Base-by-base conservation (phyloP, 2,888 invertebrate species). In the Epinotia nisella region DNA sequence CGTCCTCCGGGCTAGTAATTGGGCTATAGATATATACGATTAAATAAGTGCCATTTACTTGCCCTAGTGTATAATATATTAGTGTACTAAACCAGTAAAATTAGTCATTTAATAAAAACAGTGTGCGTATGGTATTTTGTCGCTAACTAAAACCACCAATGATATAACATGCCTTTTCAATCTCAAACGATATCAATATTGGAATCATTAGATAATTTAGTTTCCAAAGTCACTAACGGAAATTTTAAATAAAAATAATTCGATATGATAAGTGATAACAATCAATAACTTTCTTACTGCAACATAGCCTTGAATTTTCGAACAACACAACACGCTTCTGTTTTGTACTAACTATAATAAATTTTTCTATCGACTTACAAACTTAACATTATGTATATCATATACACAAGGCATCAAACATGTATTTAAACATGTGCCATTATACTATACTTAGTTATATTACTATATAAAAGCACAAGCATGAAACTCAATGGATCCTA, bases 321-420 rank as follows among this genome's bases (percentile, higher is more conserved):
- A 71, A 66, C 66, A 66, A 60, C 35, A 17, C 53, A 58, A 58
- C 39, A 39, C 17, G 55, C 4, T 64, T 68, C 58, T 74, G 76
- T 78, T 81, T 87, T 87, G 84, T 85, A 86, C 85, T 85, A 85
- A 74, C 84, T 86, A 87, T 78, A 78, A 82, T 85, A 85, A 83
- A 80, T 78, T 78, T 81, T 82, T 79, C 79, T 82, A 83, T 83
- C 78, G 76, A 78, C 79, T 79, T 81, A 78, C 79, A 85, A 87
- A 87, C 85, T 83, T 83, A 88, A 89, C 88, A 86, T 81, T 82
- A 83, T 80, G 81, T 85, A 83, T 81, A 82, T 78, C 11, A 64
- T 51, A 62, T 56, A 73, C 62, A 70, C 35, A 68, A 68, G 61
- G 55, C 61, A 49, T 59, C 51, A 13, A 58, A n/a, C 7, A 51